phyloP scores from a whole-genome alignment of 2,888 invertebrate species.

The Cephalotes varians region DNA sequence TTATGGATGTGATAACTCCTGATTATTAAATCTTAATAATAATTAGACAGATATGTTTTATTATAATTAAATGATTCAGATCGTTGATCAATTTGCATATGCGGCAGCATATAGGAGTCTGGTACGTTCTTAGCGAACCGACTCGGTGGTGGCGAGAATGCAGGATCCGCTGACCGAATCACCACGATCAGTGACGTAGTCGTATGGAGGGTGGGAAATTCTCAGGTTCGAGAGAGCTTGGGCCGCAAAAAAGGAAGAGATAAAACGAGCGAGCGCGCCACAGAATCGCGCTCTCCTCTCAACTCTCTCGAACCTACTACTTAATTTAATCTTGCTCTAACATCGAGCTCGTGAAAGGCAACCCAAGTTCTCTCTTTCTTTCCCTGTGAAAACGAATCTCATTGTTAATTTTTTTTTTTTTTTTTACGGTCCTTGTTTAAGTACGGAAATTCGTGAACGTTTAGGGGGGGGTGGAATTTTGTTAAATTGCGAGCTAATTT shows the following conservation, averaged over 20 bases:
- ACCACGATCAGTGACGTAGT: constrained; percentile 62
- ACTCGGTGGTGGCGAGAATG: constrained; percentile 60
- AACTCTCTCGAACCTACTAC: constrained; percentile 60
- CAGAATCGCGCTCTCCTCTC: constrained; percentile 27
- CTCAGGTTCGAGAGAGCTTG: constrained; percentile 46
- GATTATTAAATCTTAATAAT: not conserved
- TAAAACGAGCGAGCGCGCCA: constrained; percentile 22
- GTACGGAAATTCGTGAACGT: constrained; percentile 1
- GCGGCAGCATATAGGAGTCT: not conserved
- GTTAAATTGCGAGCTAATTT: not conserved
- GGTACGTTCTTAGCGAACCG: constrained; percentile 36
- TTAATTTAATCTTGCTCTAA: constrained; percentile 59
- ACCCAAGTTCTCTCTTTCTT: not conserved
- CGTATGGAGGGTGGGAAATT: constrained; percentile 35
- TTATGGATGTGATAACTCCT: not conserved
- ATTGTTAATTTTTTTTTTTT: constrained; percentile 9
- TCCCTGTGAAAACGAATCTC: constrained; percentile 6
- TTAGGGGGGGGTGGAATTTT: not conserved
- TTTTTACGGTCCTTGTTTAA: not conserved
- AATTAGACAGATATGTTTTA: not conserved
- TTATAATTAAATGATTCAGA: not conserved
- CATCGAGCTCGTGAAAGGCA: constrained; percentile 43
- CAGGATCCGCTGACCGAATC: constrained; percentile 63
- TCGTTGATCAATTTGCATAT: constrained; percentile 19
- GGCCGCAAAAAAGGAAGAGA: constrained; percentile 29